A percentile compares a stretch with the other conserved stretches of the same genome.
Evolutionary conservation across 1,140 invertebrate genomes (phyloP).

Genomic region (Pollicipes pollicipes): DNA sequence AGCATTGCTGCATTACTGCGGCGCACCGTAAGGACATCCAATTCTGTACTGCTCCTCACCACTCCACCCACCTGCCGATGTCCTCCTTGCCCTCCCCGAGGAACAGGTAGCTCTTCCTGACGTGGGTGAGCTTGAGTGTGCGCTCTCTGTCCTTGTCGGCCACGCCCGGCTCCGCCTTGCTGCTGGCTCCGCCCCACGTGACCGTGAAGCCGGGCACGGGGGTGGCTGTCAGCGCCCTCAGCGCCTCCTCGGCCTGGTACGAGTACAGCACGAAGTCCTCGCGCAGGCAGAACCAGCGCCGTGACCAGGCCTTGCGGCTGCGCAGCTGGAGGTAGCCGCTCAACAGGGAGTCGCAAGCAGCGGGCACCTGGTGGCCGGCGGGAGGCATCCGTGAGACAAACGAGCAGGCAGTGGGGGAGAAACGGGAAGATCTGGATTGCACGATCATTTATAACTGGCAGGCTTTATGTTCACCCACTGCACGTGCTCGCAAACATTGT

Average conservation of each 20-base stretch:
- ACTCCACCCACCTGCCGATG: conserved; percentile 31
- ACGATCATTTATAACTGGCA: no score
- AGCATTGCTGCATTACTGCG: no score
- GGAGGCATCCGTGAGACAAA: background rate
- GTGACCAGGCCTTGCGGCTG: conserved; percentile 38
- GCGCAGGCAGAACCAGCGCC: conserved; percentile 40
- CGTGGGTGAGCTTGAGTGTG: conserved; percentile 38
- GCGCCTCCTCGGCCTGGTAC: conserved; percentile 28
- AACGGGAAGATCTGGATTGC: no score
- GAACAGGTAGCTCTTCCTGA: conserved; percentile 36
- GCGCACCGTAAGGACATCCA: no score
- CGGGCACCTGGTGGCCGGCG: conserved; percentile 33
- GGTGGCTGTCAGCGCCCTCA: conserved; percentile 38
- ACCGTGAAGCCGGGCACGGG: conserved; percentile 39
- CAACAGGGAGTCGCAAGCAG: conserved; percentile 33
- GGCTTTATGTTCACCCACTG: no score
- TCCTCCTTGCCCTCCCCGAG: conserved; percentile 32
- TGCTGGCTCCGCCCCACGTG: conserved; percentile 27
- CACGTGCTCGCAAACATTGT: no score
- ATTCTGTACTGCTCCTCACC: no score
- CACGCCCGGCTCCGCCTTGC: conserved; percentile 21
- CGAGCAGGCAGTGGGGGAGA: no score
- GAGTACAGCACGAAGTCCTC: conserved; percentile 44
- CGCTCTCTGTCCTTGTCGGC: conserved; percentile 27
- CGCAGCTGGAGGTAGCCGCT: conserved; percentile 39